A percentile compares a stretch with the other conserved stretches of the same genome.
Conservation (phyloP, 2,797 vertebrate genomes). For the Anabas testudineus region DNA sequence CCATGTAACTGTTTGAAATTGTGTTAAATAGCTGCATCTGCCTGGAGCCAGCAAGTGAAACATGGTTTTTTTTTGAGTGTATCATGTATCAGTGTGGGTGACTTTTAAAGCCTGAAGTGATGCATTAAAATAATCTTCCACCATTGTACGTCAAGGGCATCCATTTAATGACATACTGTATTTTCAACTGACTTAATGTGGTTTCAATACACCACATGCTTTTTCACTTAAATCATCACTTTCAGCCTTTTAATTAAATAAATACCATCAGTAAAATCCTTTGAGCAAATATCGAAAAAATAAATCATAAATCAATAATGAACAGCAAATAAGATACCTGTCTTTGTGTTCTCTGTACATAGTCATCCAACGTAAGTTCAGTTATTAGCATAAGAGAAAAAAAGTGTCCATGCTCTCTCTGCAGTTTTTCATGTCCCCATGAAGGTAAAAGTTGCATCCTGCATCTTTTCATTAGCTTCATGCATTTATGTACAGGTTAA, state of each 20-base stretch:
- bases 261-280: too few relatives aligned
- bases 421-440: conserved; percentile 34
- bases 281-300: conserved; percentile 15
- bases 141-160: conserved; percentile 23
- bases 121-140: conserved; percentile 26
- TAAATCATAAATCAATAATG: conserved; percentile 24
- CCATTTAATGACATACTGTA: conserved; percentile 20
- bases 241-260: too few relatives aligned
- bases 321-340: conserved; percentile 21
- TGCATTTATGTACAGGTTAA: conserved; percentile 68
- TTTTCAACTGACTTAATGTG: conserved; percentile 22
- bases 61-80: too few relatives aligned
- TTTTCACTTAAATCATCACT: conserved; percentile 19
- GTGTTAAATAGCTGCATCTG: conserved; percentile 27
- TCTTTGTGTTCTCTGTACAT: conserved; percentile 47
- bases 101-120: conserved; percentile 35
- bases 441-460: conserved; percentile 30
- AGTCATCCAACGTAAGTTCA: conserved; percentile 17
- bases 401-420: conserved; percentile 21
- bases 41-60: conserved; percentile 4
- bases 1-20: conserved; percentile 16
- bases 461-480: conserved; percentile 29
- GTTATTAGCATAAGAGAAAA: conserved; percentile 48
- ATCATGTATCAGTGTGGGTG: too few relatives aligned
- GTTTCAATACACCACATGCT: conserved; percentile 20